Percentiles rank a stretch among this genome's conserved stretches.
These are phyloP conservation scores for Malachius bipustulatus DNA, from an alignment of 2,888 invertebrate genomes.

Conservation along the genomic window DNA sequence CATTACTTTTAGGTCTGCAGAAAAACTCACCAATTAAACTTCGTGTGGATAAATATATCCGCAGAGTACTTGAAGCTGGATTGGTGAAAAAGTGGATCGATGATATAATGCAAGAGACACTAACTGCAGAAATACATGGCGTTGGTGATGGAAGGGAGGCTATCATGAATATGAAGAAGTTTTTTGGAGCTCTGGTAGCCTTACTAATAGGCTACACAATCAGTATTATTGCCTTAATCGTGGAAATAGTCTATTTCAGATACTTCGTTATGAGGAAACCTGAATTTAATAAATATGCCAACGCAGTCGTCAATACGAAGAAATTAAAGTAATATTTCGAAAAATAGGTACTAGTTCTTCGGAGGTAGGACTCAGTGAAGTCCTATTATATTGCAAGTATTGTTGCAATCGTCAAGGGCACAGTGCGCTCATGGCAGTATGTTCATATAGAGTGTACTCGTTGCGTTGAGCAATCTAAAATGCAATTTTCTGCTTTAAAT, in stretches of 20 bases:
- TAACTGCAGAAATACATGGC: slow-evolving; percentile 41
- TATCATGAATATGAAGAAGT: slow-evolving; percentile 62
- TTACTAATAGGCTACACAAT: slow-evolving; percentile 56
- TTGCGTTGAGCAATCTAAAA: too few species aligned
- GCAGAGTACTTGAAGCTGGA: slow-evolving; percentile 61
- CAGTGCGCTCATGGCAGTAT: too few species aligned
- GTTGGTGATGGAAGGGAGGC: slow-evolving; percentile 47
- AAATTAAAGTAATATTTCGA: too few species aligned
- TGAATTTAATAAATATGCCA: slow-evolving; percentile 56
- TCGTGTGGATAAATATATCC: slow-evolving; percentile 52
- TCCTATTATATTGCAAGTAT: too few species aligned
- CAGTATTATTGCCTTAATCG: slow-evolving; percentile 43
- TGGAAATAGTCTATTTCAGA: slow-evolving; percentile 57
- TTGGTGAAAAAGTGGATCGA: slow-evolving; percentile 67
- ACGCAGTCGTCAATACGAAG: too few species aligned
- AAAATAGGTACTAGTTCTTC: too few species aligned
- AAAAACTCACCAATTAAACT: slow-evolving; percentile 70
- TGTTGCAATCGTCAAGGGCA: too few species aligned
- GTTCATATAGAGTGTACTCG: too few species aligned
- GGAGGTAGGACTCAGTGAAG: too few species aligned
- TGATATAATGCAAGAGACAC: slow-evolving; percentile 54
- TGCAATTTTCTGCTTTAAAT: too few species aligned
- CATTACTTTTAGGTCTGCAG: slow-evolving; percentile 46
- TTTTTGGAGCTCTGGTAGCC: slow-evolving; percentile 65
- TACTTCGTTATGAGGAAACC: slow-evolving; percentile 54